These are phyloP conservation scores for Temnothorax rugatulus DNA, from an alignment of 2,888 invertebrate genomes.

Conservation along the genomic window DNA sequence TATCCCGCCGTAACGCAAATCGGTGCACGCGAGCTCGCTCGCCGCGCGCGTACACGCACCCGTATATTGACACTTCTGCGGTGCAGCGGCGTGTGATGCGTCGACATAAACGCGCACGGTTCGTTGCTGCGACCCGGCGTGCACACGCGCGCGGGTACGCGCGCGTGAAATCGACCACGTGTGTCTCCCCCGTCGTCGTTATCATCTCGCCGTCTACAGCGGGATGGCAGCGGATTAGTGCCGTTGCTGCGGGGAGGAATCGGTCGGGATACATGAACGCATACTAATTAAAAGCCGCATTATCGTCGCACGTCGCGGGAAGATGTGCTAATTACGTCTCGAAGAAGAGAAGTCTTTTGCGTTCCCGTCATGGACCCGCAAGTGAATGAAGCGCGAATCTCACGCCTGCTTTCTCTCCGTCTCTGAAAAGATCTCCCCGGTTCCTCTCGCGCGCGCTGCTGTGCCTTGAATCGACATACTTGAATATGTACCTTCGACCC, in stretches of 20 bases:
- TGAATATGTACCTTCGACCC: conserved; percentile 54
- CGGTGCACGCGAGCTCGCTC: conserved; percentile 32
- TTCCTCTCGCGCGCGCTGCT: conserved; percentile 36
- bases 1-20: conserved; percentile 38
- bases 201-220: conserved; percentile 22
- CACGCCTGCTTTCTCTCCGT: conserved; percentile 73
- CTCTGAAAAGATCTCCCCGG: conserved; percentile 69
- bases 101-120: conserved; percentile 53
- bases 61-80: conserved; percentile 65
- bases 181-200: conserved; percentile 9
- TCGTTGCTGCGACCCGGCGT: conserved; percentile 44
- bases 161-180: conserved; percentile 55
- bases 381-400: conserved; percentile 78
- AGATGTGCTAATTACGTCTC: conserved; percentile 85
- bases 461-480: conserved; percentile 50
- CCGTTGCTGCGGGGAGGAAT: conserved; percentile 53
- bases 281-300: conserved; percentile 83
- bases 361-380: conserved; percentile 57
- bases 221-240: conserved; percentile 26
- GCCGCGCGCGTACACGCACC: conserved; percentile 41
- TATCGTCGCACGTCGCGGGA: conserved; percentile 79
- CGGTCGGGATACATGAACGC: conserved; percentile 63
- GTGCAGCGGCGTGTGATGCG: conserved; percentile 60
- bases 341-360: conserved; percentile 79
- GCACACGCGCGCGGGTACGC: conserved; percentile 14